Evolutionary conservation across 2,113 vertebrate genomes (phyloP), one percentile per base, ranked within the genome.

Genomic region (Paradisaea rubra): DNA sequence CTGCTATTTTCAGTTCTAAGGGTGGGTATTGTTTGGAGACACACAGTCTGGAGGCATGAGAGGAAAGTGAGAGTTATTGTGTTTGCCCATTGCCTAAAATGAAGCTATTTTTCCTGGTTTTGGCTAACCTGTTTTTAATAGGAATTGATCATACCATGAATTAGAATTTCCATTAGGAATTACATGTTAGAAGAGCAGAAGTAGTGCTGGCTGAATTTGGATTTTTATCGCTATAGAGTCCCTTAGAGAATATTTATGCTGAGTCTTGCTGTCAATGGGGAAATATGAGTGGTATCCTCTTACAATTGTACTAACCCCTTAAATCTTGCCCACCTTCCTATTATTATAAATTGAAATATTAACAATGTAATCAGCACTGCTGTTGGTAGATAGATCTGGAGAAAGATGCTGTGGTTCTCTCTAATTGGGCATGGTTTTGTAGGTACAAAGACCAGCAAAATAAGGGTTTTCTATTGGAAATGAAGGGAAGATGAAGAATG

Each of bases 1-100:
- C 84, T 89, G 89, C 78, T 86, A 22, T 95, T 95, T 95, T 72
- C 80, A 74, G 28, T 81, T 92, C 72, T 61, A 71, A 76, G 41
- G 28, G 23, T 76, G 44, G 65, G 12, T 42, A 79, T 76, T 92
- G 10, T 95, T 94, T 94, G 71, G 44, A 54, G 53, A 65, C 50
- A n/a, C 33, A 63, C 31, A 81, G 57, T 91, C 54, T 83, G 41
- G 68, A 83, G 57, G n/a, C 42, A 73, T 70, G 69, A 77, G 60
- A 88, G 56, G 61, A 81, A 90, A 94, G 35, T 53, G 45, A 94
- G 85, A 88, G 77, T 89, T 87, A 52, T 5, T 92, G 21, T 92
- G 56, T 66, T 91, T 81, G 16, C 41, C 60, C 54, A 78, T 59
- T 91, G 45, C 28, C 69, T 28, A 49, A 81, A 96, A 90, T 69